Evolutionary conservation across 2,797 vertebrate genomes (phyloP).

Genomic region (Clarias laeviceps): DNA sequence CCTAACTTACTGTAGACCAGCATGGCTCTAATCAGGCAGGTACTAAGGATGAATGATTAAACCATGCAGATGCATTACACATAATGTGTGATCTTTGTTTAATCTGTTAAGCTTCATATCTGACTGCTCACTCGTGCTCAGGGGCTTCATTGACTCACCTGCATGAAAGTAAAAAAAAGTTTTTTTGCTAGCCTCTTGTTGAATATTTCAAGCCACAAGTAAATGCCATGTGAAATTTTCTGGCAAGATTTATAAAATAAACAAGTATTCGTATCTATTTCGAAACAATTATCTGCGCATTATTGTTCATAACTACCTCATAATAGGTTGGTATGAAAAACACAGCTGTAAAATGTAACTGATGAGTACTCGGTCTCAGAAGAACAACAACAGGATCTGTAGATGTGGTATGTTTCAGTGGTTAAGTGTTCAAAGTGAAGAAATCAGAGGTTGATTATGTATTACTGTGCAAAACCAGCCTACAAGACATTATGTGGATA

Average conservation of each 20-base stretch:
- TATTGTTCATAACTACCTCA: too few relatives aligned
- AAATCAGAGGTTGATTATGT: constrained; percentile 37
- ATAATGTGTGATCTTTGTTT: not conserved
- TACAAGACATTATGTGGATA: constrained; percentile 31
- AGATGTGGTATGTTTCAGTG: constrained; percentile 42
- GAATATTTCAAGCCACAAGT: not conserved
- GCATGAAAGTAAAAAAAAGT: not conserved
- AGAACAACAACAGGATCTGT: constrained; percentile 35
- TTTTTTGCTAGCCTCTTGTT: not conserved
- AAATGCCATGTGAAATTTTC: not conserved
- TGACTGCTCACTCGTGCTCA: not conserved
- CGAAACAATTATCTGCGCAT: not conserved
- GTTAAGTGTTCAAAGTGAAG: constrained; percentile 28
- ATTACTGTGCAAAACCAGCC: not conserved
- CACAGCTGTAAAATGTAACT: constrained; percentile 28
- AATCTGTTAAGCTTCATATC: constrained; percentile 1
- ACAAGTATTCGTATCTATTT: not conserved
- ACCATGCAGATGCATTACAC: not conserved
- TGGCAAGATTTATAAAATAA: not conserved
- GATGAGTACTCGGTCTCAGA: constrained; percentile 10
- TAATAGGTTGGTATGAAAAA: not conserved
- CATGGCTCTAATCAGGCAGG: not conserved
- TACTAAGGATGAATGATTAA: too few relatives aligned
- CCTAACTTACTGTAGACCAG: not conserved
- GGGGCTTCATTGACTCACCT: not conserved